Base-by-base conservation (phyloP, 1,140 invertebrate species). In the Tigriopus japonicus region DNA sequence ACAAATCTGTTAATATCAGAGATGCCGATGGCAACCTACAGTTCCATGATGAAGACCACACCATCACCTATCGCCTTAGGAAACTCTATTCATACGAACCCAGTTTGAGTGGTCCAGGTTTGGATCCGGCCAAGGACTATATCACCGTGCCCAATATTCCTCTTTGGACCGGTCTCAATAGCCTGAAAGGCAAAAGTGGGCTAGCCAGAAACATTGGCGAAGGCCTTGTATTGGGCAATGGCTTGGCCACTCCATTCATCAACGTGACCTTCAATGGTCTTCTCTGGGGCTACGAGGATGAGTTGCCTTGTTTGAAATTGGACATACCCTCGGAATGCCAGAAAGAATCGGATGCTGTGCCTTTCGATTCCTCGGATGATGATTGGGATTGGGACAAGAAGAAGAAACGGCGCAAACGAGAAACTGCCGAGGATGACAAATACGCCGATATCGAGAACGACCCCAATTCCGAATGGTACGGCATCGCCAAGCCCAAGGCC, bases 1-100 rank as follows among this genome's bases (percentile, higher is more conserved):
- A 73, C 66, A 67, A 68, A 66, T 71, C 65, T 54, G 62, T 64
- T 41, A 63, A 66, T 55, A 42, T 63, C 42, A 69, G 66, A 51
- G 65, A 66, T 42, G 10, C 63, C 9, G 61, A 64, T 41, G 63
- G 63, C 40, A 54, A 65, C 19, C 62, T 69, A 1, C 28, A 40
- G 5, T 68, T 65, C 59, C 45, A 67, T 43, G 55, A 66, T 19
- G n/a, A 35, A 9, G 63, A 65, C 43, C 62, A 64, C 17, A 63
- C 59, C 9, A 60, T 69, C 0, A 63, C 63, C 13, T 70, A 69
- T 45, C 55, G 60, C 13, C 65, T 45, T 1, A 59, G 60, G 52
- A 41, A 53, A 21, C 17, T 49, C 19, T 62, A 58, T 45, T 61
- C 9, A 3, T 61, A 40, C 40, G 61, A 42, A 12, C 24, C 24